These are phyloP conservation scores for Erebia epiphron DNA, from an alignment of 2,888 invertebrate species.

Conservation along the genomic window DNA sequence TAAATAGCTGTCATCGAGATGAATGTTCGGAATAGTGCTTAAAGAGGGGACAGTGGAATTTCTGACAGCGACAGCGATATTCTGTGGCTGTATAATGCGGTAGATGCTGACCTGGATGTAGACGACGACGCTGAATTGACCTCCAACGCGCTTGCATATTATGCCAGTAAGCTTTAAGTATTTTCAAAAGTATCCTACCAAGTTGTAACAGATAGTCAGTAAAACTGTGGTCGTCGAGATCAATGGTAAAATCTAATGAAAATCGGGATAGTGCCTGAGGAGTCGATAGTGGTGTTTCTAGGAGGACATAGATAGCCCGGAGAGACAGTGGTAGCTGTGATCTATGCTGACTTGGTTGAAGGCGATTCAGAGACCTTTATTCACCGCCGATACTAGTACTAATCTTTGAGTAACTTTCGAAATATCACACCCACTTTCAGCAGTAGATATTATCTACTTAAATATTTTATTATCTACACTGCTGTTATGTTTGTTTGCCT, in stretches of 20 bases:
- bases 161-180: slow-evolving; percentile 1
- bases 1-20: slow-evolving; percentile 55
- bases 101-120: slow-evolving; percentile 84
- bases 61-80: slow-evolving; percentile 85
- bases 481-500: background rate
- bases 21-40: slow-evolving; percentile 62
- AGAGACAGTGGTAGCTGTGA: no score
- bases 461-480: no score
- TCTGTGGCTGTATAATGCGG: slow-evolving; percentile 90
- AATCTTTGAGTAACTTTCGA: no score
- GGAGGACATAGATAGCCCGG: slow-evolving; percentile 52
- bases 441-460: no score
- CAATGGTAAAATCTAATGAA: no score
- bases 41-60: slow-evolving; percentile 63
- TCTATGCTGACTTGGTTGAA: no score
- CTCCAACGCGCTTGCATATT: slow-evolving; percentile 81
- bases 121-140: slow-evolving; percentile 53
- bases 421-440: no score
- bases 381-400: no score
- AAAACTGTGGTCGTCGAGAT: no score
- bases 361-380: no score
- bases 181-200: no score
- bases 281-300: slow-evolving; percentile 69
- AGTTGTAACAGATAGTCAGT: no score
- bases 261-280: slow-evolving; percentile 45